Conservation (phyloP, 2,888 invertebrate genomes). For the Palloptera scutellata region DNA sequence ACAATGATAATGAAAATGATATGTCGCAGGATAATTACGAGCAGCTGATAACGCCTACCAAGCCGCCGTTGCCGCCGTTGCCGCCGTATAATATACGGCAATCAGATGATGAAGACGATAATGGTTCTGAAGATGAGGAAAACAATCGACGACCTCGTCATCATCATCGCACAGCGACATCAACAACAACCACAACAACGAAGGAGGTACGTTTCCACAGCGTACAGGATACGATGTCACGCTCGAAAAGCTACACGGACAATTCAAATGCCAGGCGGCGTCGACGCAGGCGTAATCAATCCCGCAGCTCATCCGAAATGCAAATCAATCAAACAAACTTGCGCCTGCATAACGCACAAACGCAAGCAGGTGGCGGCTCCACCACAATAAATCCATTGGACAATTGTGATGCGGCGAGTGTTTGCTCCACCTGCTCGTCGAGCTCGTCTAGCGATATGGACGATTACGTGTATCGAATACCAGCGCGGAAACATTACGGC, state of each 20-base stretch:
- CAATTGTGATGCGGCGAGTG: conserved; percentile 75
- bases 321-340: conserved; percentile 62
- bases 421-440: conserved; percentile 91
- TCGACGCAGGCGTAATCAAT: conserved; percentile 58
- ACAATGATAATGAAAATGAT: conserved; percentile 50
- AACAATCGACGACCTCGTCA: conserved; percentile 38
- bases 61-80: conserved; percentile 33
- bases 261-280: conserved; percentile 61
- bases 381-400: conserved; percentile 41
- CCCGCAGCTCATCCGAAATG: conserved; percentile 62
- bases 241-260: conserved; percentile 68
- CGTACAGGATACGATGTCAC: conserved; percentile 65
- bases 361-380: conserved; percentile 46
- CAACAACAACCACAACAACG: conserved; percentile 41
- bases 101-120: conserved; percentile 43
- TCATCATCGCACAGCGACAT: conserved; percentile 25
- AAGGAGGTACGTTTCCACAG: conserved; percentile 63
- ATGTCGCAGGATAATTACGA: conserved; percentile 54
- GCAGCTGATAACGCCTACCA: conserved; percentile 42
- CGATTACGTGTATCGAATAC: conserved; percentile 84
- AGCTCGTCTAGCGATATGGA: conserved; percentile 86
- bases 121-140: conserved; percentile 38
- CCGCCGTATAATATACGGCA: conserved; percentile 34
- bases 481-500: conserved; percentile 82
- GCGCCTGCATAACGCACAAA: conserved; percentile 58